Percentiles rank a stretch among this genome's conserved stretches.
phyloP scores from a whole-genome alignment of 1,140 invertebrate species.

The Scaptodrosophila lebanonensis region DNA sequence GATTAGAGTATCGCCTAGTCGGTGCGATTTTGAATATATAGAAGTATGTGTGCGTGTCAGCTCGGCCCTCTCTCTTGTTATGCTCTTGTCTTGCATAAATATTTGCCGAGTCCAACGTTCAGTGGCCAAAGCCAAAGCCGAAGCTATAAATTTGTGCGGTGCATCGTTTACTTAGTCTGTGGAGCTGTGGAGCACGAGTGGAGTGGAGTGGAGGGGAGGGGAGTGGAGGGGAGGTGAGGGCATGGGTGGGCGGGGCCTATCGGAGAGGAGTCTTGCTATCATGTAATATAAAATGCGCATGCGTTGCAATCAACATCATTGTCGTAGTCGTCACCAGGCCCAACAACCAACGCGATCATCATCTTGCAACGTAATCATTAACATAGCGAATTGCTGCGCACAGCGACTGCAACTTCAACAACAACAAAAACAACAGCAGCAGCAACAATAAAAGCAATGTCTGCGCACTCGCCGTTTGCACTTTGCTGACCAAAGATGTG shows the following conservation, averaged over 20 bases:
- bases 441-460: too few relatives aligned
- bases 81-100: slow-evolving; percentile 49
- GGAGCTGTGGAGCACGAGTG: not conserved
- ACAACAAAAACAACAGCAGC: too few relatives aligned
- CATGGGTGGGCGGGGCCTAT: not conserved
- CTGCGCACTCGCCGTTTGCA: too few relatives aligned
- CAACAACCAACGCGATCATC: slow-evolving; percentile 23
- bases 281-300: slow-evolving; percentile 41
- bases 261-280: slow-evolving; percentile 22
- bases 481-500: too few relatives aligned
- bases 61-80: too few relatives aligned
- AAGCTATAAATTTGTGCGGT: slow-evolving; percentile 38
- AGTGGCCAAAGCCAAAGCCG: slow-evolving; percentile 5
- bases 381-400: slow-evolving; percentile 17
- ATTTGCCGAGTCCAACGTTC: slow-evolving; percentile 31
- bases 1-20: too few relatives aligned
- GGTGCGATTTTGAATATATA: too few relatives aligned
- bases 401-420: too few relatives aligned
- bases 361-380: slow-evolving; percentile 19
- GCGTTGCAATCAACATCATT: slow-evolving; percentile 51
- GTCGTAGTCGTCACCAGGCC: slow-evolving; percentile 25
- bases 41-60: too few relatives aligned
- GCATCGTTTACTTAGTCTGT: slow-evolving; percentile 10
- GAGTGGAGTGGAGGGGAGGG: not conserved
- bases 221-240: not conserved